Percentiles rank a stretch among this genome's conserved stretches.
Conservation (phyloP, 2,113 vertebrate genomes). For the Bujurquina vittata region DNA sequence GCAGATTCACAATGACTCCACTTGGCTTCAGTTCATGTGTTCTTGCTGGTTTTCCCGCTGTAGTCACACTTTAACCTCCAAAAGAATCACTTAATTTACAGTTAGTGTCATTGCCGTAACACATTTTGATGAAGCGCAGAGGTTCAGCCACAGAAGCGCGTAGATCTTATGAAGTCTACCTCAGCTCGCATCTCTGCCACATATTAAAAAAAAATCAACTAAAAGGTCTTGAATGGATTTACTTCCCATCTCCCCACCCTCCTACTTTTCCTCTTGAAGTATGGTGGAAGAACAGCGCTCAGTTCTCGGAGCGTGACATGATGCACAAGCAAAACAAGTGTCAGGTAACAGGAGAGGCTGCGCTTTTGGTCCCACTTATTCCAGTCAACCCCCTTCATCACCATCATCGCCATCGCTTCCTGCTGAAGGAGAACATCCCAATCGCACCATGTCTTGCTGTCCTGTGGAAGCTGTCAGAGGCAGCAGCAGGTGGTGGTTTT, state of each 20-base stretch:
- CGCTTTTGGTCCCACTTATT: slow-evolving; percentile 78
- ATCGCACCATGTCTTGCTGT: slow-evolving; percentile 24
- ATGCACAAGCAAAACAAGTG: slow-evolving; percentile 53
- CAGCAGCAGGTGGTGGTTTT: slow-evolving; percentile 39
- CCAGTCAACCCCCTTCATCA: slow-evolving; percentile 42
- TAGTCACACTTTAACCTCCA: slow-evolving; percentile 8
- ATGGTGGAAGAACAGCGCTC: slow-evolving; percentile 38
- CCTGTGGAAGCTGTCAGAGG: slow-evolving; percentile 38
- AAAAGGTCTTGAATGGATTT: slow-evolving; percentile 59
- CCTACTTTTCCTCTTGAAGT: slow-evolving; percentile 33
- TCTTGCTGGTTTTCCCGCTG: slow-evolving; percentile 21
- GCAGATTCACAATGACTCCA: slow-evolving; percentile 48
- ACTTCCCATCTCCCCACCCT: not conserved
- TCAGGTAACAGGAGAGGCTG: slow-evolving; percentile 72
- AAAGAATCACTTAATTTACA: slow-evolving; percentile 36
- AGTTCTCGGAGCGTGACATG: slow-evolving; percentile 61
- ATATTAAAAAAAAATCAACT: slow-evolving; percentile 57
- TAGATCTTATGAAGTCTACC: slow-evolving; percentile 28
- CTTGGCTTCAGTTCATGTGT: slow-evolving; percentile 5
- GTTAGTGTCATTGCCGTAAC: slow-evolving; percentile 46
- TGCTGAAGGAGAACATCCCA: slow-evolving; percentile 34
- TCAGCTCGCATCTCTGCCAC: slow-evolving; percentile 56
- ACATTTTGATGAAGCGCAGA: slow-evolving; percentile 45
- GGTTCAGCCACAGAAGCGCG: slow-evolving; percentile 15
- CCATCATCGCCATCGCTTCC: slow-evolving; percentile 32